A percentile compares a stretch with the other conserved stretches of the same genome.
phyloP scores from a whole-genome alignment of 2,888 invertebrate species.

The Lasioglossum villosulum region DNA sequence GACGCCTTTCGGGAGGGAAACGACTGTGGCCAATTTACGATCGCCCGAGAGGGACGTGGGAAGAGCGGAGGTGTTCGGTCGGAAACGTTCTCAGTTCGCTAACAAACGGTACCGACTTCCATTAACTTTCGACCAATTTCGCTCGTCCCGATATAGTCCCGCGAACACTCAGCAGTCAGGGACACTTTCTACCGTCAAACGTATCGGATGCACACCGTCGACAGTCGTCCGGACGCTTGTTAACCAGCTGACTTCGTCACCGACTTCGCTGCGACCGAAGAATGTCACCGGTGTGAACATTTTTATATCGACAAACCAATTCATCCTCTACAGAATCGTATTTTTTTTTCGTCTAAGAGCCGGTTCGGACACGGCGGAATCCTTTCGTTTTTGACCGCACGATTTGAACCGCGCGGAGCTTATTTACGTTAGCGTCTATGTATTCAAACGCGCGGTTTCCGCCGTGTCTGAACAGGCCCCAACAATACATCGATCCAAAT shows the following conservation, averaged over 20 bases:
- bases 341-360: background rate
- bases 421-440: no score
- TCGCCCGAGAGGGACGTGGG: constrained; percentile 53
- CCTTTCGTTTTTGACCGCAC: no score
- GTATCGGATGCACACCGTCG: constrained; percentile 53
- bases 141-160: background rate
- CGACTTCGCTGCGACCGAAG: background rate
- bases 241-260: constrained; percentile 23
- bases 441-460: no score
- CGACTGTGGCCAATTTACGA: constrained; percentile 62
- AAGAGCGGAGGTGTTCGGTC: constrained; percentile 60
- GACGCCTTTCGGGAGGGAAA: constrained; percentile 59
- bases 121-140: constrained; percentile 11
- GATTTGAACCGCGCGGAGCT: no score
- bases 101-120: constrained; percentile 49
- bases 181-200: constrained; percentile 48
- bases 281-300: background rate
- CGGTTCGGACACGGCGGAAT: no score
- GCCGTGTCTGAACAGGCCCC: no score
- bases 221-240: constrained; percentile 54
- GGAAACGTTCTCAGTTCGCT: constrained; percentile 41
- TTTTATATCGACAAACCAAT: background rate
- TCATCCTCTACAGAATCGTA: background rate
- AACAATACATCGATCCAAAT: background rate
- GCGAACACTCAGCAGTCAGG: background rate